Base-by-base conservation (phyloP, 2,888 invertebrate species). In the Drosophila paracracens region DNA sequence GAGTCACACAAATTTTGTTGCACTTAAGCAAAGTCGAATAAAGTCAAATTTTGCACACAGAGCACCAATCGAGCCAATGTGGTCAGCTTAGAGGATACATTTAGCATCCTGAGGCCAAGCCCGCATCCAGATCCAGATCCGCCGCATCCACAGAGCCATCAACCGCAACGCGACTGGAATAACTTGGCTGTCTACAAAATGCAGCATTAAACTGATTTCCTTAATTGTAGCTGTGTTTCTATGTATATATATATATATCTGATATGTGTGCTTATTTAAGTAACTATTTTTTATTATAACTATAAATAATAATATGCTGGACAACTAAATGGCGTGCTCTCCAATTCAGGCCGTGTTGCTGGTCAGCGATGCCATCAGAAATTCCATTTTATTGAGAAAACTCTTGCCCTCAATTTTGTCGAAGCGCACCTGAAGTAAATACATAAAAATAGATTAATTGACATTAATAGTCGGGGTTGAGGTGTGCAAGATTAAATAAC, bases 401-500 rank as follows among this genome's bases (percentile, higher is more conserved):
- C 98, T 99, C 91, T 97, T 97, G 59, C 99, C 99, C 92, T 99
- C 98, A 95, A 99, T 97, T 93, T 97, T 98, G 79, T 98, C 98
- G 92, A 98, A 95, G 84, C 97, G 95, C 40, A 95, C 93, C 93
- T 93, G 61, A 11, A 76, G 76, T 68, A 43, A 54, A 25, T 25
- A 50, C 46, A 5, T 27, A 27, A 43, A 31, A 25, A 48, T 40
- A 38, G n/a, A 40, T 52, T 52, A 33, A 13, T 52, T 21, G 11
- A n/a, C 31, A 21, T n/a, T n/a, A n/a, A 27, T 27, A 25, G 3
- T 27, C 13, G 13, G 16, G 10, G 29, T 51, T 27, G 6, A 51
- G 5, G 10, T 50, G 50, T 5, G 5, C 18, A 27, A n/a, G 29
- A n/a, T 29, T 29, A 18, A 18, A 18, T 27, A 46, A 21, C 43